Conservation (phyloP, 35 echinoderm and acorn worm genomes). For the Acanthaster planci region DNA sequence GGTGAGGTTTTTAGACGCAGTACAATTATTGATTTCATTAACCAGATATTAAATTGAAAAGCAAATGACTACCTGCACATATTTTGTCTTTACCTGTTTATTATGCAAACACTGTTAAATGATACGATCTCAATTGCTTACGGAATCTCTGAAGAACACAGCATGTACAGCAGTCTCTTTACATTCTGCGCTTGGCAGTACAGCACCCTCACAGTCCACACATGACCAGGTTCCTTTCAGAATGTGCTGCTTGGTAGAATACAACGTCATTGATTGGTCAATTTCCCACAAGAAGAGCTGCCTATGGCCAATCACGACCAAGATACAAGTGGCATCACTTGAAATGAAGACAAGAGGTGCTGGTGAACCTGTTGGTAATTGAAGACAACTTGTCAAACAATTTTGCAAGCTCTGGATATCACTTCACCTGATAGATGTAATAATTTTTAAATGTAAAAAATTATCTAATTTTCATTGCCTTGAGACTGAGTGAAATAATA, state of each 20-base stretch:
- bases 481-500: too few species aligned
- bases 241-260: constrained; percentile 20
- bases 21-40: too few species aligned
- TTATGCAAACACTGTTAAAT: too few species aligned
- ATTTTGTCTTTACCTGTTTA: too few species aligned
- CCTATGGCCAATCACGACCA: constrained; percentile 64
- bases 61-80: too few species aligned
- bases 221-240: constrained; percentile 57
- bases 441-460: too few species aligned
- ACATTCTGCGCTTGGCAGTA: constrained; percentile 53
- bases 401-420: too few species aligned
- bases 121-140: constrained; percentile 49
- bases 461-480: too few species aligned
- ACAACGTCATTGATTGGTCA: constrained; percentile 33
- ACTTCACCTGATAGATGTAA: too few species aligned
- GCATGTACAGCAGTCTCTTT: constrained; percentile 59
- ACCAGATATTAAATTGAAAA: too few species aligned
- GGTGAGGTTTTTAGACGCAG: too few species aligned
- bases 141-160: constrained; percentile 59
- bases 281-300: constrained; percentile 74
- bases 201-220: constrained; percentile 35
- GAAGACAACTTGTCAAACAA: too few species aligned
- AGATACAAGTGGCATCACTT: constrained; percentile 55
- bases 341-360: constrained; percentile 65
- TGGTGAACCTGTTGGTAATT: constrained; percentile 28